Percentiles rank a stretch among this genome's conserved stretches.
Conservation (phyloP, 2,888 invertebrate genomes). For the Andrena praecox region DNA sequence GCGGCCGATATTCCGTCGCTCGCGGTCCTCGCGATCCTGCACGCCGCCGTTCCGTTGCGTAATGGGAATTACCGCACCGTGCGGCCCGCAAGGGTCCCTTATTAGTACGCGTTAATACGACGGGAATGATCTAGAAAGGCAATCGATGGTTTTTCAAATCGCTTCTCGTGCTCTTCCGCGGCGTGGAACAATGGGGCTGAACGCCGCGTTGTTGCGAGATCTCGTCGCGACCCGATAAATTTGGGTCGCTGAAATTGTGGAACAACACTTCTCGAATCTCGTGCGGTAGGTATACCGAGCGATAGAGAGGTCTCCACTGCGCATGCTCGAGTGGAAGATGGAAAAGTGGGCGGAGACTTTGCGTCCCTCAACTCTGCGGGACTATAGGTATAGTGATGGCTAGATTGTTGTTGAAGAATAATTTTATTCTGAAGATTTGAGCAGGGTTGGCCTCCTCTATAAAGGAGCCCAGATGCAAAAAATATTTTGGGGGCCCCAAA, state of each 20-base stretch:
- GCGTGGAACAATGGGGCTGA: constrained; percentile 21
- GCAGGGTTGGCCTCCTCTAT: too few species aligned
- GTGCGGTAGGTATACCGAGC: too few species aligned
- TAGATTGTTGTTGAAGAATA: too few species aligned
- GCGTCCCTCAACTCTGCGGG: too few species aligned
- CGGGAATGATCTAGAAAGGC: constrained; percentile 33
- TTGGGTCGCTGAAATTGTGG: constrained; percentile 8
- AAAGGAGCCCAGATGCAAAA: too few species aligned
- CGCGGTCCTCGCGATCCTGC: background rate
- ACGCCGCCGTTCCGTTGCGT: background rate
- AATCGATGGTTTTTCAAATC: constrained; percentile 41
- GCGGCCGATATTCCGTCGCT: background rate
- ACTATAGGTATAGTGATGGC: too few species aligned
- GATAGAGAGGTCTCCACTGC: too few species aligned
- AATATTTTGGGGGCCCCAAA: too few species aligned
- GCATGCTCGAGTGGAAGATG: background rate
- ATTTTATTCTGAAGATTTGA: too few species aligned
- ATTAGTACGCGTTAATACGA: constrained; percentile 22
- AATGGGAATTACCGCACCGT: constrained; percentile 9
- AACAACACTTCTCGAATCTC: too few species aligned
- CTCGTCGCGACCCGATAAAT: constrained; percentile 12
- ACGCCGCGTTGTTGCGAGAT: constrained; percentile 19
- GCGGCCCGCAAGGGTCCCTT: background rate
- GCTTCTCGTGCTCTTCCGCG: constrained; percentile 16
- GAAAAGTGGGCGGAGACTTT: background rate